A percentile compares a stretch with the other conserved stretches of the same genome.
Conservation (phyloP, 2,797 vertebrate genomes). For the Gouania willdenowi region DNA sequence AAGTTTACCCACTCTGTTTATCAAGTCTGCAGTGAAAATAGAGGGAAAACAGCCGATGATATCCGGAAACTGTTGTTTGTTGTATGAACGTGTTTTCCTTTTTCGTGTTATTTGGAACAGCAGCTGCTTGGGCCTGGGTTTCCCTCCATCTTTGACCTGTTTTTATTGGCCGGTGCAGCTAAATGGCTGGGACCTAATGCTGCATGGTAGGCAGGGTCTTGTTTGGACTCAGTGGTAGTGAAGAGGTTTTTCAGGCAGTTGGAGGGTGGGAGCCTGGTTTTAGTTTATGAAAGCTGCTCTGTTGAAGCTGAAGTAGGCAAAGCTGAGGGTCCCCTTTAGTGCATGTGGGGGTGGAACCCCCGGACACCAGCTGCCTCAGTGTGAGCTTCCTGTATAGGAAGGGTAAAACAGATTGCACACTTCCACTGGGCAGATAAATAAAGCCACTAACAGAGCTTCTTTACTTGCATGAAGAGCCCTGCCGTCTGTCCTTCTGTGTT, state of each 20-base stretch:
- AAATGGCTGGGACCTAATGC: constrained; percentile 44
- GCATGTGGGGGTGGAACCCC: constrained; percentile 46
- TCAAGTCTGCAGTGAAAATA: constrained; percentile 42
- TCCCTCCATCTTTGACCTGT: constrained; percentile 64
- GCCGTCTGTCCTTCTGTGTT: constrained; percentile 31
- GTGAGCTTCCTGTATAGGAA: constrained; percentile 43
- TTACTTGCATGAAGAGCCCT: constrained; percentile 55
- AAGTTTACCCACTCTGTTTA: constrained; percentile 31
- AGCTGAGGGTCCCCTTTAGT: constrained; percentile 60
- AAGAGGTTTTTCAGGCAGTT: constrained; percentile 35
- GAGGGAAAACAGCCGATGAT: constrained; percentile 37
- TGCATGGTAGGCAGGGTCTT: constrained; percentile 56
- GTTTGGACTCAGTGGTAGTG: constrained; percentile 58
- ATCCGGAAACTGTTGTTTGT: constrained; percentile 55
- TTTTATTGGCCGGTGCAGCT: constrained; percentile 63
- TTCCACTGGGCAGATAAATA: constrained; percentile 44
- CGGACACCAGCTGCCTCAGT: constrained; percentile 45
- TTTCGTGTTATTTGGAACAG: constrained; percentile 60
- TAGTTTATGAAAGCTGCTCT: constrained; percentile 73
- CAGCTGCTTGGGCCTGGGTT: constrained; percentile 65
- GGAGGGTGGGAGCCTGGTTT: constrained; percentile 28
- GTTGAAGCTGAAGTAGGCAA: constrained; percentile 70
- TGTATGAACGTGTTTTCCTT: constrained; percentile 47
- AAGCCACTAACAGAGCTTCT: constrained; percentile 37
- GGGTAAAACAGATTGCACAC: constrained; percentile 42